phyloP scores from a whole-genome alignment of 2,888 invertebrate genomes.

The Ectemnius continuus region DNA sequence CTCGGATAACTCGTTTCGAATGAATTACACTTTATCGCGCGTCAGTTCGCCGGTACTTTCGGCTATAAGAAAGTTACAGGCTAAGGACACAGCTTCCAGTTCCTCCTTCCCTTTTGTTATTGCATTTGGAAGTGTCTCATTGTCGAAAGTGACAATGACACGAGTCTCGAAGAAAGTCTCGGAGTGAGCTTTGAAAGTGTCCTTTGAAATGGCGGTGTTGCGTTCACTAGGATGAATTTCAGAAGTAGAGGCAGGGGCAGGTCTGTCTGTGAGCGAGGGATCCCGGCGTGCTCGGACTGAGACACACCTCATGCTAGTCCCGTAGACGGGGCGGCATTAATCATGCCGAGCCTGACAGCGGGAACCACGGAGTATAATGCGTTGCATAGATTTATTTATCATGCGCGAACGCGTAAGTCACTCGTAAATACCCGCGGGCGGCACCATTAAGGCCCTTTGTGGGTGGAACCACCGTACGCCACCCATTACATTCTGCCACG shows the following conservation, averaged over 20 bases:
- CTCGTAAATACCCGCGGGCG: slow-evolving; percentile 63
- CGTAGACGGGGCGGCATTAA: slow-evolving; percentile 64
- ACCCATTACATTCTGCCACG: slow-evolving; percentile 43
- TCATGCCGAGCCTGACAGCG: slow-evolving; percentile 66
- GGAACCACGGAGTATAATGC: slow-evolving; percentile 68
- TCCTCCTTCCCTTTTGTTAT: too few species aligned
- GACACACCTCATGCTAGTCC: slow-evolving; percentile 16
- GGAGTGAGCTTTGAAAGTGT: too few species aligned
- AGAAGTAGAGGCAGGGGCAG: too few species aligned
- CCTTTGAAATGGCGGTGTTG: too few species aligned
- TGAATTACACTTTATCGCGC: slow-evolving; percentile 2
- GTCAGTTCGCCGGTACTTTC: neutral
- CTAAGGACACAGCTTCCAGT: too few species aligned
- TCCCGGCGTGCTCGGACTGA: slow-evolving; percentile 25
- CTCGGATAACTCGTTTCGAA: neutral
- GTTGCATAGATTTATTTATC: slow-evolving; percentile 74
- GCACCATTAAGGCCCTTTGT: slow-evolving; percentile 61
- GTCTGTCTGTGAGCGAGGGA: too few species aligned
- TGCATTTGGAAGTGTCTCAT: too few species aligned
- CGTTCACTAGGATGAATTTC: too few species aligned
- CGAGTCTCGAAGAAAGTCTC: too few species aligned
- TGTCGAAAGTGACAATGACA: too few species aligned
- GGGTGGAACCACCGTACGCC: slow-evolving; percentile 58
- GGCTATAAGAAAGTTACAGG: too few species aligned
- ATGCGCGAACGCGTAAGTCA: slow-evolving; percentile 71